Conservation (phyloP, 2,797 vertebrate species). For the Acanthornis magna region DNA sequence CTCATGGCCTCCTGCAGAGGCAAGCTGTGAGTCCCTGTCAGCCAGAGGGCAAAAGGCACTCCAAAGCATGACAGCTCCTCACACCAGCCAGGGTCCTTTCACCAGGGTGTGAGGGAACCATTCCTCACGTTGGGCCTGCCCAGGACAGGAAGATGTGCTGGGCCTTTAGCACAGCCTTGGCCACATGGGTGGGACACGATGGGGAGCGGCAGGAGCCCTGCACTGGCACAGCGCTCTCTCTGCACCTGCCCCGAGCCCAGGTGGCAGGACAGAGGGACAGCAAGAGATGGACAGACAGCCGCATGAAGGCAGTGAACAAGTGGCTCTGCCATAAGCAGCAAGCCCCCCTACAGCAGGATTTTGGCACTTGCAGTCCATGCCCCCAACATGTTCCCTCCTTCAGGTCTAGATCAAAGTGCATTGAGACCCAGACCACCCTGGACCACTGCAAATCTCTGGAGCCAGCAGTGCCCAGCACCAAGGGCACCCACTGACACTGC, state of each 20-base stretch:
- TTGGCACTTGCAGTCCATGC: fast-evolving
- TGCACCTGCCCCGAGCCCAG: not conserved
- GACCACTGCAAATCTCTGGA: fast-evolving
- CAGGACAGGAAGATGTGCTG: fast-evolving
- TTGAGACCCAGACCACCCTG: fast-evolving
- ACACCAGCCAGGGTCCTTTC: not conserved
- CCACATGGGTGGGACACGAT: fast-evolving
- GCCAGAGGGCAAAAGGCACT: fast-evolving
- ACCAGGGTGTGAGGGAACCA: not conserved
- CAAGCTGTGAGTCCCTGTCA: fast-evolving
- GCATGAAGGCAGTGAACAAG: not conserved
- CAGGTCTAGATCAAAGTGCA: not conserved
- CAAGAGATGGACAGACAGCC: not conserved
- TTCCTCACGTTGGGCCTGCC: not conserved
- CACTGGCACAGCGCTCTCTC: not conserved
- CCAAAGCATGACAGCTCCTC: fast-evolving
- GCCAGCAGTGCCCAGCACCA: not conserved
- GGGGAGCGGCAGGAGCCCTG: fast-evolving
- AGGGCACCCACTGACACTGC: not conserved
- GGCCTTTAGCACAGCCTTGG: not conserved
- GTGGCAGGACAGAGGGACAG: not conserved
- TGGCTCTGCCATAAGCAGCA: not conserved
- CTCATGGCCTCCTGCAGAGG: not conserved
- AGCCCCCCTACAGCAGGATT: not conserved
- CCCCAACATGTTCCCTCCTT: fast-evolving